These are phyloP conservation scores for Myiopsitta monachus DNA, from an alignment of 2,113 vertebrate genomes.

Conservation along the genomic window DNA sequence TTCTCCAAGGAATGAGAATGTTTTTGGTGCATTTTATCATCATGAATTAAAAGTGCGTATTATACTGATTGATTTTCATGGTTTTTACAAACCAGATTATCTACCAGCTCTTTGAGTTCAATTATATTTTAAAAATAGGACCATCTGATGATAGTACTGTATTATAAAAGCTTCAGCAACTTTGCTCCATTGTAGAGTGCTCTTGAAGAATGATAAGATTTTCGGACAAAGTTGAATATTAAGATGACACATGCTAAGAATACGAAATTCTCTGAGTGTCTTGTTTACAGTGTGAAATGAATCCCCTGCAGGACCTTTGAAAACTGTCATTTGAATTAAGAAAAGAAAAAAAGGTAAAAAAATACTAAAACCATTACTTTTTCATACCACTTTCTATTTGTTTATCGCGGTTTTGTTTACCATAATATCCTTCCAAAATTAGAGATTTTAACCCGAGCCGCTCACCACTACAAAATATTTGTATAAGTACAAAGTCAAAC, in stretches of 20 bases:
- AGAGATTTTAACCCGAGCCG: conserved; percentile 23
- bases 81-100: neutral
- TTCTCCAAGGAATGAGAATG: neutral
- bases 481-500: neutral
- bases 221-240: neutral
- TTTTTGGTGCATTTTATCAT: neutral
- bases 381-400: conserved; percentile 6
- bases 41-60: neutral
- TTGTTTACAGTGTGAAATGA: neutral
- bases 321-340: neutral
- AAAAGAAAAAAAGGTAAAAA: neutral
- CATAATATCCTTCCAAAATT: neutral
- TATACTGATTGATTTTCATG: neutral
- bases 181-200: neutral
- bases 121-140: neutral
- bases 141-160: neutral
- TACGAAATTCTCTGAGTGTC: neutral
- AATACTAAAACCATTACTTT: neutral
- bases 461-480: neutral
- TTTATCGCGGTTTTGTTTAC: neutral
- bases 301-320: neutral
- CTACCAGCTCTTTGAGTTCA: neutral
- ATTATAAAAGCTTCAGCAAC: neutral
- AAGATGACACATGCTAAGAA: neutral
- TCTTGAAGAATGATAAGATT: neutral